These are phyloP conservation scores for Cyprinodon diabolis DNA, from an alignment of 2,797 vertebrate species.

Conservation along the genomic window DNA sequence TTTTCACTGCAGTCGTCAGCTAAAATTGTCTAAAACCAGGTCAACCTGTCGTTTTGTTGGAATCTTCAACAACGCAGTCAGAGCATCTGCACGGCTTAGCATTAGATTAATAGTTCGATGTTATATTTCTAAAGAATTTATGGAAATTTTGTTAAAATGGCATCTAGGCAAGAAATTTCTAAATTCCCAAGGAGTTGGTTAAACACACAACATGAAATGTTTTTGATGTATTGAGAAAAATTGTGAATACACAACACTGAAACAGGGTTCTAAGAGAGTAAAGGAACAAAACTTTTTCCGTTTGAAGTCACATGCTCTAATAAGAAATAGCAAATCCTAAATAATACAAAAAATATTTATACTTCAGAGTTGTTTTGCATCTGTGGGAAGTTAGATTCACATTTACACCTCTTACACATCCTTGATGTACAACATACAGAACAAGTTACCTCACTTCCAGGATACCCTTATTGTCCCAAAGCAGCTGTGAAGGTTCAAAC, in stretches of 20 bases:
- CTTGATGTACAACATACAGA: constrained; percentile 15
- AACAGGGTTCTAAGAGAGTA: background rate
- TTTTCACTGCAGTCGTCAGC: no score
- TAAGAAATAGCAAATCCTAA: constrained; percentile 41
- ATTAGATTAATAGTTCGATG: background rate
- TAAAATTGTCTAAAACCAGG: background rate
- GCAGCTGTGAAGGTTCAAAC: constrained; percentile 13
- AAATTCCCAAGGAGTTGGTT: background rate
- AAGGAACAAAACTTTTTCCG: constrained; percentile 18
- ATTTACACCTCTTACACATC: constrained; percentile 19
- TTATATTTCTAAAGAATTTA: background rate
- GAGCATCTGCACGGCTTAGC: background rate
- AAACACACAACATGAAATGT: background rate
- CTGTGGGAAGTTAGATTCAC: constrained; percentile 8
- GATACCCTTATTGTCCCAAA: constrained; percentile 17
- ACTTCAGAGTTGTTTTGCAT: constrained; percentile 20
- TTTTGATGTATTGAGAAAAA: background rate
- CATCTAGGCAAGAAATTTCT: background rate
- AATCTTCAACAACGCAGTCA: background rate
- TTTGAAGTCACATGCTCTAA: constrained; percentile 29
- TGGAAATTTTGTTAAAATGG: background rate
- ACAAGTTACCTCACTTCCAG: constrained; percentile 13
- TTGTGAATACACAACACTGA: background rate
- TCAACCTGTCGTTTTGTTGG: background rate
- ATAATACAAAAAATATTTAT: constrained; percentile 36